Base-by-base conservation (phyloP, 2,113 vertebrate genomes). In the Mormyrus iriodes region DNA sequence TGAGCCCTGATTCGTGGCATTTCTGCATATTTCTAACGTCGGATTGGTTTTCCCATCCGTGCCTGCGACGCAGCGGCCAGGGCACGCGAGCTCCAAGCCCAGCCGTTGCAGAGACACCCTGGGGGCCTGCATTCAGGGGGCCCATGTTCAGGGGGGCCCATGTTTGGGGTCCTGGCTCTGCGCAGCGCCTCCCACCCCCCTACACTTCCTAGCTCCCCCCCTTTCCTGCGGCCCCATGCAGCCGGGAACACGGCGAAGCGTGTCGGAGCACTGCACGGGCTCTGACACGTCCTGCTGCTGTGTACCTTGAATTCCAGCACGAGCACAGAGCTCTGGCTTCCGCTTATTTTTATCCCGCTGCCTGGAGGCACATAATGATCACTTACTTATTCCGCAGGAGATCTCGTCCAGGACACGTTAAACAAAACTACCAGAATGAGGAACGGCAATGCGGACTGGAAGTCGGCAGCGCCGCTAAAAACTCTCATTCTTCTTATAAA, bases 251-350 rank as follows among this genome's bases (percentile, higher is more conserved):
- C 87, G 31, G 48, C 31, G 24, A 15, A 73, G 61, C 88, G 48
- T 86, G 90, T 65, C 48, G 52, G 88, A 55, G 49, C 39, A 48
- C 19, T 39, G 61, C 65, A 69, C 83, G 88, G 19, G 90, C 61
- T 52, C 35, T 44, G 69, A 65, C 90, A 89, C 9, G 86, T 89
- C 87, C 90, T 52, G 35, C 39, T 15, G 42, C 46, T 46, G 4
- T 27, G 65, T 42, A 84, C 49, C 73, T 58, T 31, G 51, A 89
- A 46, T 89, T 27, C 51, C 82, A 39, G 7, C 10, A 49, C 31
- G 21, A 48, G 84, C 84, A 44, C 49, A 24, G 39, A 84, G 79
- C 52, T 89, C 49, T 2, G 19, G 39, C 44, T 85, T 61, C 35
- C 31, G 39, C 69, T 79, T 49, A 35, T 31, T 61, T 48, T 44